These are phyloP conservation scores for Limnephilus lunatus DNA, from an alignment of 2,888 invertebrate genomes.

Conservation along the genomic window DNA sequence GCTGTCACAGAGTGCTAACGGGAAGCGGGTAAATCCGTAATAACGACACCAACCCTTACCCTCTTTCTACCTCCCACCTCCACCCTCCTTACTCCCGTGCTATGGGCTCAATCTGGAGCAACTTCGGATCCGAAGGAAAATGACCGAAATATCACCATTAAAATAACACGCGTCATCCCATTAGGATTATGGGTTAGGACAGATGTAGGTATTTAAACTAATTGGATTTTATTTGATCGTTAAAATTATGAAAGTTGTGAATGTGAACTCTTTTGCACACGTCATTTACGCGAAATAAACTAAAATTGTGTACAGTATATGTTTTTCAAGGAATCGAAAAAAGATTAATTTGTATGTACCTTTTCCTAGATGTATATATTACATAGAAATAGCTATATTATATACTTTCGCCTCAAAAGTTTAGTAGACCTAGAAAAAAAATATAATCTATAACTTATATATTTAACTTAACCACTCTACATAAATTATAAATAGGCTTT, in stretches of 20 bases:
- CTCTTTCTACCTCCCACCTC: not conserved
- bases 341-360: too few species aligned
- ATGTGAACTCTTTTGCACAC: not conserved
- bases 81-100: not conserved
- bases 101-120: not conserved
- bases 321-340: not conserved
- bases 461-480: too few species aligned
- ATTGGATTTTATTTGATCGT: not conserved
- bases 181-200: conserved; percentile 13
- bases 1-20: conserved; percentile 62
- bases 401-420: too few species aligned
- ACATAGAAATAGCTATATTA: too few species aligned
- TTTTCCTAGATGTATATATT: too few species aligned
- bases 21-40: conserved; percentile 64
- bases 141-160: conserved; percentile 57
- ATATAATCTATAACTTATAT: too few species aligned
- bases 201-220: conserved; percentile 18
- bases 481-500: not conserved
- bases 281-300: not conserved
- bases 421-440: too few species aligned
- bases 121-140: conserved; percentile 19
- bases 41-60: conserved; percentile 57
- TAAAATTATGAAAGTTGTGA: not conserved
- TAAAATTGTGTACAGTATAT: not conserved
- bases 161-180: conserved; percentile 44